Base-by-base conservation (phyloP, 2,113 vertebrate species). In the Sterna hirundo region DNA sequence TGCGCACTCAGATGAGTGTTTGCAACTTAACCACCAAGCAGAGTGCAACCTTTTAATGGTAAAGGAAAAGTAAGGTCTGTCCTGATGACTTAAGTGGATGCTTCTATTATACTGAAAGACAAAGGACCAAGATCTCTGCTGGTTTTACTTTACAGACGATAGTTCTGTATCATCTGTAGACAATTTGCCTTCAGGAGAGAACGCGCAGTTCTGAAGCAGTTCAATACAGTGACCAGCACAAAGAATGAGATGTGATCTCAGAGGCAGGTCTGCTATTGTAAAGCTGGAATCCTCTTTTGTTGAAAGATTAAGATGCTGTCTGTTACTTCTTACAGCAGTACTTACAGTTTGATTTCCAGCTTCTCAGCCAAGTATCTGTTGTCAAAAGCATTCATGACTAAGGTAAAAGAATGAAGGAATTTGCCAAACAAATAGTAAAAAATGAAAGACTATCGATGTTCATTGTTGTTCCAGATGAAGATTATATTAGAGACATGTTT, bases 231-330 rank as follows among this genome's bases (percentile, higher is more conserved):
- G 86, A 97, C 95, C 95, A 97, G 93, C 95, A 86, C 90, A 46
- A 92, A 97, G 92, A 90, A 95, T 96, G 97, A 98, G 95, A 96
- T 94, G 90, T 97, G 95, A 98, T 98, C 96, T 98, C 96, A 97
- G 92, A 93, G 91, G 92, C 78, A 90, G 96, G 89, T 97, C 97
- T 64, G n/a, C 94, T 97, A 70, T 96, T 97, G 49, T 77, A 51
- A 69, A 78, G 51, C 19, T 83, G 65, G 54, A 91, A 85, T 70
- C 19, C 58, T 81, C 83, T 96, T 98, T 88, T 94, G 91, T 69
- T 95, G 90, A 94, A 97, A 96, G 47, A 93, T 84, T 90, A 82
- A 94, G 82, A 76, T 96, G 83, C 77, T 34, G 62, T 91, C 82
- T 89, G 52, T 90, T 96, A 87, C 83, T 70, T 97, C 71, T 96